Percentiles rank a stretch among this genome's conserved stretches.
Evolutionary conservation across 35 echinoderm and acorn worm species (phyloP).

Genomic region (Heliocidaris erythrogramma): DNA sequence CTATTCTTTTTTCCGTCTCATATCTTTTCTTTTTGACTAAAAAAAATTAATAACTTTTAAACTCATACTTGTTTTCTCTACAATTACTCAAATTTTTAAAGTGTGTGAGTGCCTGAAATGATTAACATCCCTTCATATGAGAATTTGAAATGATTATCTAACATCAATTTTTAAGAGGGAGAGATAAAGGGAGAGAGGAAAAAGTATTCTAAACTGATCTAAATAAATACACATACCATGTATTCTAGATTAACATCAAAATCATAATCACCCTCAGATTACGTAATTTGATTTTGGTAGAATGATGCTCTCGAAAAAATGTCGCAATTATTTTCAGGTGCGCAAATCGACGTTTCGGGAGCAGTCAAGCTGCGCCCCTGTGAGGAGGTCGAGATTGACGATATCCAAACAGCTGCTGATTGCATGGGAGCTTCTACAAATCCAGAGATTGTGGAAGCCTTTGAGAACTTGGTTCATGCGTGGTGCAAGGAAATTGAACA

Average conservation of each 20-base stretch:
- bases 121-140: too few species aligned
- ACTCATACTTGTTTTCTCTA: neutral
- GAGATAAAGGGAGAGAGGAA: too few species aligned
- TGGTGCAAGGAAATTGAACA: conserved; percentile 96
- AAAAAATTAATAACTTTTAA: neutral
- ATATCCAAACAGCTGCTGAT: conserved; percentile 69
- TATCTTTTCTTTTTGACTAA: neutral
- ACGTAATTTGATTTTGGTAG: neutral
- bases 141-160: too few species aligned
- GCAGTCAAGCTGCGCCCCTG: conserved; percentile 80
- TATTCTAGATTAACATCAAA: too few species aligned
- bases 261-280: too few species aligned
- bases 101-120: too few species aligned
- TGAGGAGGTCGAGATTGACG: conserved; percentile 70
- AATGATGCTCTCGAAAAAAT: neutral
- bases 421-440: conserved; percentile 86
- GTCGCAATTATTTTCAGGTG: conserved; percentile 59
- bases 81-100: too few species aligned
- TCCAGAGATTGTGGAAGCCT: conserved; percentile 77
- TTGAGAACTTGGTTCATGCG: conserved; percentile 72
- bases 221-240: too few species aligned
- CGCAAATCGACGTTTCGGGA: conserved; percentile 77
- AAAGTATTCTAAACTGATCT: too few species aligned
- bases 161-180: too few species aligned
- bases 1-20: neutral